phyloP scores from a whole-genome alignment of 2,888 invertebrate species.

The Notocelia uddmanniana region DNA sequence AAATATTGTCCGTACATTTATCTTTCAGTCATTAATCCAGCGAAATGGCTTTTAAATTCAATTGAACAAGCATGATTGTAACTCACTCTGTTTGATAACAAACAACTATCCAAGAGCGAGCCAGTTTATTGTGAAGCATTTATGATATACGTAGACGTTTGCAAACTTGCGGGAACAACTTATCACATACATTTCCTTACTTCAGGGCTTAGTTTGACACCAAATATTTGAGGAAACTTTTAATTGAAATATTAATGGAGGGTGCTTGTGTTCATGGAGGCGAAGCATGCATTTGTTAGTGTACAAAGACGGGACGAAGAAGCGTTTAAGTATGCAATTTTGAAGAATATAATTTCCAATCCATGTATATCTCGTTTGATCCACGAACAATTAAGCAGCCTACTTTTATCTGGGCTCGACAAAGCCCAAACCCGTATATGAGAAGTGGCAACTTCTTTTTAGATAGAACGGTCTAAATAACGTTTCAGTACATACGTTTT shows the following conservation, averaged over 20 bases:
- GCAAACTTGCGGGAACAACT: constrained; percentile 54
- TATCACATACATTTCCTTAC: constrained; percentile 54
- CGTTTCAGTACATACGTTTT: too few species aligned
- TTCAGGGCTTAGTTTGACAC: constrained; percentile 58
- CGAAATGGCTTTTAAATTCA: constrained; percentile 38
- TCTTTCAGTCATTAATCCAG: constrained; percentile 10
- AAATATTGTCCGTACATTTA: constrained; percentile 8
- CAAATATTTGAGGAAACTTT: constrained; percentile 60
- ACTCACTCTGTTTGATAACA: constrained; percentile 29
- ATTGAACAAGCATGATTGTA: constrained; percentile 35
- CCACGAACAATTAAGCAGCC: too few species aligned
- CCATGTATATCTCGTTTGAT: too few species aligned
- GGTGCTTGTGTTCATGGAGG: constrained; percentile 34
- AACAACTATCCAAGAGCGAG: constrained; percentile 25
- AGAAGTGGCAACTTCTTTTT: too few species aligned
- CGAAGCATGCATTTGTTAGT: neutral
- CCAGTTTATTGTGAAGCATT: constrained; percentile 32
- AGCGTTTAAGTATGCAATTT: neutral
- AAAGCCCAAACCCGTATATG: too few species aligned
- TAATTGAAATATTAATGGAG: constrained; percentile 61
- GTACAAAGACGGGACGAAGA: neutral
- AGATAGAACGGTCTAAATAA: too few species aligned
- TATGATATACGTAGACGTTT: constrained; percentile 49
- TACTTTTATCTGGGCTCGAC: too few species aligned
- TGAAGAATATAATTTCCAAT: too few species aligned